Base-by-base conservation (phyloP, 2,113 vertebrate species). In the Opisthocomus hoazin region DNA sequence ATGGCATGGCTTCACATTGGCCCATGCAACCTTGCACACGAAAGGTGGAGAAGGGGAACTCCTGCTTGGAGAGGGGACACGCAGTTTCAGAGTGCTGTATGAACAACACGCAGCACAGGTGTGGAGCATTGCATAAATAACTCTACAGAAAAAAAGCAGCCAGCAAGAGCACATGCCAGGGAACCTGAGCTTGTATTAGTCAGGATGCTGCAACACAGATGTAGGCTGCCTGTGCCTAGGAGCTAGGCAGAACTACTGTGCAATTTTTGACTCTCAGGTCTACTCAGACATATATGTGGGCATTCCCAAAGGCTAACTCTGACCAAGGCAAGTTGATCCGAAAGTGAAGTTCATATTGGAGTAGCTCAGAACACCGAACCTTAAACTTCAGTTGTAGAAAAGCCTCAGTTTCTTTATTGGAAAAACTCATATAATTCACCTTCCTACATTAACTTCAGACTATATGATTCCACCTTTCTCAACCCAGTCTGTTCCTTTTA, bases 11-110 rank as follows among this genome's bases (percentile, higher is more conserved):
- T 95, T 83, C 85, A 9, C 24, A 18, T 4, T 15, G 16, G 6
- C 39, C 6, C 17, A 10, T 21, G 21, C 15, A 16, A 75, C 29
- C 19, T 78, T 48, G 2, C 39, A 29, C 6, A 61, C 57, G 24
- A 48, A 48, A 23, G 39, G 11, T 3, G 15, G 24, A 15, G 8
- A 13, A 13, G 6, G n/a, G 6, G 54, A 39, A 24, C 0, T 0
- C 6, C 58, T 11, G 1, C 48, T 20, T 48, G 54, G 36, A 32
- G 37, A 48, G 20, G 17, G 57, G 15, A 37, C 11, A 7, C 0
- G 9, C 21, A 34, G 39, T 20, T 54, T 69, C 73, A 19, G 41
- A 41, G 58, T 8, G 21, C 32, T 17, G 12, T 36, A n/a, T 13
- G 27, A 53, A 12, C 18, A 69, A 36, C 15, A 8, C 12, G 15